Conservation (phyloP, 2,888 invertebrate species). For the Lithophane ornitopus region DNA sequence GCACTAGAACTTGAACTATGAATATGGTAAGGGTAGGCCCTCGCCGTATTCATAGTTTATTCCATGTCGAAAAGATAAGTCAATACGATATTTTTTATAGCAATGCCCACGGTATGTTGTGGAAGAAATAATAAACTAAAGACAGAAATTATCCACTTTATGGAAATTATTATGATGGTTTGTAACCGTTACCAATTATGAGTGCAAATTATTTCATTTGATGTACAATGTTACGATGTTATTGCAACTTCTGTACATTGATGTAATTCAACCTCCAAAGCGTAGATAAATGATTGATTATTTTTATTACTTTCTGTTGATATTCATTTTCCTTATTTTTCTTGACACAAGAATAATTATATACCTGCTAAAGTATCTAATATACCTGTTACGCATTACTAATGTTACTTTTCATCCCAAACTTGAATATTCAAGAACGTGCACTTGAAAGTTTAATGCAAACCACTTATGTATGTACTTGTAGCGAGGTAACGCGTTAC, state of each 20-base stretch:
- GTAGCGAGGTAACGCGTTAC: slow-evolving; percentile 48
- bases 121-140: slow-evolving; percentile 4
- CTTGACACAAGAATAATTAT: background rate
- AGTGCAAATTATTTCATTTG: background rate
- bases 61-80: background rate
- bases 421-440: slow-evolving; percentile 42
- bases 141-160: background rate
- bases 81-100: background rate
- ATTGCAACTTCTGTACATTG: slow-evolving; percentile 7
- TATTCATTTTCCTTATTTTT: background rate
- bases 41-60: background rate
- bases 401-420: background rate
- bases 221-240: slow-evolving; percentile 19
- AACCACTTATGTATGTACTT: slow-evolving; percentile 3
- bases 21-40: background rate
- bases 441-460: slow-evolving; percentile 37
- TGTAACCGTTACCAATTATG: slow-evolving; percentile 4
- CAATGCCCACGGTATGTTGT: background rate
- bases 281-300: background rate
- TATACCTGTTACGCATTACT: background rate
- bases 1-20: background rate
- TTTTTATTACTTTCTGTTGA: background rate
- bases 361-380: background rate
- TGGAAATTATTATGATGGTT: background rate
- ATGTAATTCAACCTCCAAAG: slow-evolving; percentile 15